These are phyloP conservation scores for Manacus vitellinus DNA, from an alignment of 2,113 vertebrate genomes.

Conservation along the genomic window DNA sequence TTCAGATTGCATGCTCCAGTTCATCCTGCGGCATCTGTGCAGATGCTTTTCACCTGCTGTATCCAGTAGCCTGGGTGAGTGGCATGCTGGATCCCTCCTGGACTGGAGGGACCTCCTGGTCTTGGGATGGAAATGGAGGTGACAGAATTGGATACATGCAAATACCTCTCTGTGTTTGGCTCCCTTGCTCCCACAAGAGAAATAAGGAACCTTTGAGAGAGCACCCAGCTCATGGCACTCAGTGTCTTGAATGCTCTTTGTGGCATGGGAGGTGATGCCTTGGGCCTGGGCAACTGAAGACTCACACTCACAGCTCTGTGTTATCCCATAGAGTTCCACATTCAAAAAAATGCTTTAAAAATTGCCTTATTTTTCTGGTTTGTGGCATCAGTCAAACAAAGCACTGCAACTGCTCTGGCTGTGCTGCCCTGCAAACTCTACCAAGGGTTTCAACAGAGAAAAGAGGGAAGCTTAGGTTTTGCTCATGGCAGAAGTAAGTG, in stretches of 20 bases:
- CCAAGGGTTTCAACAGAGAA: neutral
- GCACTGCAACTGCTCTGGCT: neutral
- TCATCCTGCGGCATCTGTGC: neutral
- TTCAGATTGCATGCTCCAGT: neutral
- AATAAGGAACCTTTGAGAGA: neutral
- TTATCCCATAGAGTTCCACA: neutral
- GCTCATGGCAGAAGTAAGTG: neutral
- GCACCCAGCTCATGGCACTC: neutral
- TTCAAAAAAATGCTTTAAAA: neutral
- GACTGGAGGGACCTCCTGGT: neutral
- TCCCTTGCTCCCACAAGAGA: neutral
- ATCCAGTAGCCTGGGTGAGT: neutral
- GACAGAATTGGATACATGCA: neutral
- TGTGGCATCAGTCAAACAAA: neutral
- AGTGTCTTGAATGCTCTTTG: neutral
- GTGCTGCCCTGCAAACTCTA: neutral
- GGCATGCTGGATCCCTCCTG: neutral
- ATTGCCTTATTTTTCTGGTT: neutral
- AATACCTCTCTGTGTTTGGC: neutral
- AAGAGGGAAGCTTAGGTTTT: neutral
- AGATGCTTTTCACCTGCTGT: neutral
- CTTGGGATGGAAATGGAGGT: conserved; percentile 30
- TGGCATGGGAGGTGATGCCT: neutral
- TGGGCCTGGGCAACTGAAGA: neutral
- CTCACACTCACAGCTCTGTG: neutral